phyloP scores from a whole-genome alignment of 53 echinoderm and acorn worm species.

The Pentamera pediparva region DNA sequence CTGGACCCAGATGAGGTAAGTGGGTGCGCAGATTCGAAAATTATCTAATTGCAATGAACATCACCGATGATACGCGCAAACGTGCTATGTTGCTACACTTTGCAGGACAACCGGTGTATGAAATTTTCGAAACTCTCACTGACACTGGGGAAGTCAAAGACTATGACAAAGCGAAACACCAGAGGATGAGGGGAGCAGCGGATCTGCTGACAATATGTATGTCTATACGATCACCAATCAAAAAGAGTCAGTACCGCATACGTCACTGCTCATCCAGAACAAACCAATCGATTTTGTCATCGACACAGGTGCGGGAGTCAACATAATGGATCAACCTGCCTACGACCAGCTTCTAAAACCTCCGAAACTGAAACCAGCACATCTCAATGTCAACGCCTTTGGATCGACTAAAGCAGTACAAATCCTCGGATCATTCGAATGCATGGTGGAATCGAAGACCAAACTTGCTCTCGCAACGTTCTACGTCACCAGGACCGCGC shows the following conservation, averaged over 20 bases:
- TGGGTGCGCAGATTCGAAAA: slow-evolving; percentile 19
- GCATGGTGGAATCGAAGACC: slow-evolving; percentile 12
- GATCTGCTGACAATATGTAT: background rate
- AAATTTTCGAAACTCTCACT: slow-evolving; percentile 34
- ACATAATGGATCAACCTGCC: background rate
- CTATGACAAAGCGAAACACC: background rate
- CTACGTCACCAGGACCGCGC: background rate
- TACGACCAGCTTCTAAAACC: slow-evolving; percentile 8
- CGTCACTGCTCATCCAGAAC: background rate
- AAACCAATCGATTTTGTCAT: background rate
- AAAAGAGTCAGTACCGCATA: background rate
- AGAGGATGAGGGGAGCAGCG: background rate
- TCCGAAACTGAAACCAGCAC: background rate
- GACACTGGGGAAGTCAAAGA: slow-evolving; percentile 5
- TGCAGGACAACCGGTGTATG: slow-evolving; percentile 19
- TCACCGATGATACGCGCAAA: background rate
- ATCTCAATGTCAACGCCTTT: background rate
- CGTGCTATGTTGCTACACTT: slow-evolving; percentile 21
- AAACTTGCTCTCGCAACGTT: background rate
- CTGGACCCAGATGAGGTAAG: slow-evolving; percentile 12
- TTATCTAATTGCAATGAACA: slow-evolving; percentile 19
- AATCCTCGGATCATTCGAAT: slow-evolving; percentile 4
- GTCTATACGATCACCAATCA: background rate
- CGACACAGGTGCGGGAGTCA: slow-evolving; percentile 11
- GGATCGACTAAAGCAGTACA: background rate